Conservation (phyloP, 2,797 vertebrate species). For the Threskiornis aethiopicus region DNA sequence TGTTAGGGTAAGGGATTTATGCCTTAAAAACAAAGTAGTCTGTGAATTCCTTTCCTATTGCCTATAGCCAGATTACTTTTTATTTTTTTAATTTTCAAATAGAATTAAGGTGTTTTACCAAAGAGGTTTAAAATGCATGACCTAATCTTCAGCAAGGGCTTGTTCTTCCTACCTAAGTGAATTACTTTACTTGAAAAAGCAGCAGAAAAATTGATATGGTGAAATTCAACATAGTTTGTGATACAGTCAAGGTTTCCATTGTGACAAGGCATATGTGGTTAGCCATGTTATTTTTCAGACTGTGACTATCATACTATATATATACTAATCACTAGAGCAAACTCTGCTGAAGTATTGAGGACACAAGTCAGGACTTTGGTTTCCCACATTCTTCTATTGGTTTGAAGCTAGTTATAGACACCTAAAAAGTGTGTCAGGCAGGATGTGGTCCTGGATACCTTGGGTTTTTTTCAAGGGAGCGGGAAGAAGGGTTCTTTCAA, state of each 20-base stretch:
- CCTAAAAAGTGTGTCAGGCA: not conserved
- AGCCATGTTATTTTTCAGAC: not conserved
- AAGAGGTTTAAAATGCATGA: not conserved
- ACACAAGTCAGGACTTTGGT: not conserved
- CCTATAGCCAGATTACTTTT: not conserved
- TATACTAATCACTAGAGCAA: not conserved
- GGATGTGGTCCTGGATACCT: not conserved
- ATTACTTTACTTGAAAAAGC: not conserved
- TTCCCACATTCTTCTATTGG: not conserved
- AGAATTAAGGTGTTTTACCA: not conserved
- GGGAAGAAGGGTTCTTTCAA: not conserved
- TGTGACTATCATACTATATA: not conserved
- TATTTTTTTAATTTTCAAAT: not conserved
- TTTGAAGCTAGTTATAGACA: not conserved
- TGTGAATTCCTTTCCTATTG: not conserved
- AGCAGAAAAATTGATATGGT: not conserved
- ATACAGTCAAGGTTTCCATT: not conserved
- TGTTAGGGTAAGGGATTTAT: not conserved
- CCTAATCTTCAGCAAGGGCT: not conserved
- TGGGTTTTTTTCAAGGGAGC: fast-evolving
- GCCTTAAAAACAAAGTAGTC: not conserved
- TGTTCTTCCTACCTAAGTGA: not conserved
- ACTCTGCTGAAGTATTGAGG: not conserved
- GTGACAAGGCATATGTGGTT: not conserved
- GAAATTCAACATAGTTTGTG: not conserved